A percentile compares a stretch with the other conserved stretches of the same genome.
Evolutionary conservation across 2,888 invertebrate genomes (phyloP).

Genomic region (Hirtodrosophila histrioides): DNA sequence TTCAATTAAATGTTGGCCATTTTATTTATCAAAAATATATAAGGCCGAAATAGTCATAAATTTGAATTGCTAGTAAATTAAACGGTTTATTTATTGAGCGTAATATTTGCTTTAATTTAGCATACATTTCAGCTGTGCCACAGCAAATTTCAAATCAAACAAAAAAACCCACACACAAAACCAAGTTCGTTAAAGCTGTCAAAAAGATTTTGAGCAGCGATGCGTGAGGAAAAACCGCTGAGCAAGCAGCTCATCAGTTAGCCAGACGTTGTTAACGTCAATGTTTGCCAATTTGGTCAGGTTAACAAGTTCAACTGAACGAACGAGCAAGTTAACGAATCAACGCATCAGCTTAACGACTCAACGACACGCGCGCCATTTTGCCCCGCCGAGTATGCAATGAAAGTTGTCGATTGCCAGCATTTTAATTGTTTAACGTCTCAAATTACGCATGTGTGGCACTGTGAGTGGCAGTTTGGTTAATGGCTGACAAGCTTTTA

Average conservation of each 20-base stretch:
- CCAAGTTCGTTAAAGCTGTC: constrained; percentile 40
- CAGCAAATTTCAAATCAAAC: too few species aligned
- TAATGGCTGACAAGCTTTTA: constrained; percentile 60
- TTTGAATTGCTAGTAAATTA: too few species aligned
- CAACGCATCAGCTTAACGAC: too few species aligned
- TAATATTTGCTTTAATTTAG: too few species aligned
- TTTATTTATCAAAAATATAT: too few species aligned
- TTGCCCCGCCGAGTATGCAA: constrained; percentile 50
- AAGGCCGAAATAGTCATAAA: too few species aligned
- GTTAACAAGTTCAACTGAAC: constrained; percentile 37
- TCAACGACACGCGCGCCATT: constrained; percentile 11
- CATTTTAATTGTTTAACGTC: constrained; percentile 48
- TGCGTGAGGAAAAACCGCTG: constrained; percentile 35
- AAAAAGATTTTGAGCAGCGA: constrained; percentile 35
- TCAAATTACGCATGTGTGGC: constrained; percentile 45
- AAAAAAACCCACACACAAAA: too few species aligned
- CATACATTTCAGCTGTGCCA: too few species aligned
- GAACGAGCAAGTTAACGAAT: too few species aligned
- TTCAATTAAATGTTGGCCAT: too few species aligned
- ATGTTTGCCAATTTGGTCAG: constrained; percentile 49
- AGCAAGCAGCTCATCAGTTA: constrained; percentile 35
- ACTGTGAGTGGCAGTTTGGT: constrained; percentile 52
- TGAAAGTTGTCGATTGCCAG: constrained; percentile 19
- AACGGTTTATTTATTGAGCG: too few species aligned
- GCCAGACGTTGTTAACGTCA: constrained; percentile 38